Conservation (phyloP, 2,797 vertebrate species). For the Chiroxiphia lanceolata region DNA sequence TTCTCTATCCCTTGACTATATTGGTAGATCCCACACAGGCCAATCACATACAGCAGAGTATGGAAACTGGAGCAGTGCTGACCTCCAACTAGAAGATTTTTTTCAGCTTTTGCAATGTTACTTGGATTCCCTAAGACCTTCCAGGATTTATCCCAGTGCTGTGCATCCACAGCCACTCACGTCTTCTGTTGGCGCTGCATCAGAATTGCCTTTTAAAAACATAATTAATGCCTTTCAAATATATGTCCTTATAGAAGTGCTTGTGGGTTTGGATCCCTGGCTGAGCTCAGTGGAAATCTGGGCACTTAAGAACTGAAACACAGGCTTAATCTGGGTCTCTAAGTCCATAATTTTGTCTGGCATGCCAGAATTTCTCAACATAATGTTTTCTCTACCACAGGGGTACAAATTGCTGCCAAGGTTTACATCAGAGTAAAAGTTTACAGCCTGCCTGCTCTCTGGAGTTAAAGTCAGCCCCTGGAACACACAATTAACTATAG, state of each 20-base stretch:
- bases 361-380: not conserved
- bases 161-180: not conserved
- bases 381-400: not conserved
- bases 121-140: not conserved
- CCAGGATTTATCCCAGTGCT: not conserved
- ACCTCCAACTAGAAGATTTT: not conserved
- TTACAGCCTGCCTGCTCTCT: not conserved
- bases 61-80: not conserved
- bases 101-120: not conserved
- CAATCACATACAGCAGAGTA: not conserved
- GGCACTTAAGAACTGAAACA: not conserved
- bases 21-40: conserved; percentile 1
- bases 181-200: not conserved
- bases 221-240: not conserved
- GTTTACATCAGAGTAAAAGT: not conserved
- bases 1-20: conserved; percentile 44
- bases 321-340: not conserved
- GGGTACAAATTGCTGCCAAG: not conserved
- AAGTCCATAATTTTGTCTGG: not conserved
- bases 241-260: not conserved
- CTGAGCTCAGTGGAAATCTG: not conserved
- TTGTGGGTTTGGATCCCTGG: not conserved
- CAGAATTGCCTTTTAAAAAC: not conserved
- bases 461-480: not conserved
- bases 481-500: not conserved